Evolutionary conservation across 2,113 vertebrate genomes (phyloP).

Genomic region (Myotis lucifugus): DNA sequence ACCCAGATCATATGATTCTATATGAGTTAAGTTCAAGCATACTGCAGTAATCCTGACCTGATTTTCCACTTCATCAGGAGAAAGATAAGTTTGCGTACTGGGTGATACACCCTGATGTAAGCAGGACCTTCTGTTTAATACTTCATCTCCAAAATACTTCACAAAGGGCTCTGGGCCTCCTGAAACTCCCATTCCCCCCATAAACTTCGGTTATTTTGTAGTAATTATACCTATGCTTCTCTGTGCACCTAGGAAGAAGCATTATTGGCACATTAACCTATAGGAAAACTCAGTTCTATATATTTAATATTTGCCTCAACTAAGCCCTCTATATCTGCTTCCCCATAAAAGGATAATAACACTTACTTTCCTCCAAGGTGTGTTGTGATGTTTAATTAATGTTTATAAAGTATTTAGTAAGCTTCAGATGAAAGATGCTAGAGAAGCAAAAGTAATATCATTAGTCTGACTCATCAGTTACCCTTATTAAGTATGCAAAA

Average conservation of each 20-base stretch:
- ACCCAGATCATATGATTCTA: slow-evolving; percentile 38
- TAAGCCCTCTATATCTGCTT: slow-evolving; percentile 33
- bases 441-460: slow-evolving; percentile 49
- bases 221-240: slow-evolving; percentile 20
- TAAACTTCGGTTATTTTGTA: slow-evolving; percentile 13
- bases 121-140: neutral
- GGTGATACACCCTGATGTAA: neutral
- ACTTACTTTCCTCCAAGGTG: slow-evolving; percentile 49
- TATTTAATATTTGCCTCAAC: slow-evolving; percentile 49
- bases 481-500: slow-evolving; percentile 62
- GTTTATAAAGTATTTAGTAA: slow-evolving; percentile 69
- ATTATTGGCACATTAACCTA: neutral
- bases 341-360: slow-evolving; percentile 59
- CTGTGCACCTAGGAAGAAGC: neutral
- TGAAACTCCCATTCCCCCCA: neutral
- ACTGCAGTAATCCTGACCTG: slow-evolving; percentile 58
- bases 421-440: slow-evolving; percentile 70
- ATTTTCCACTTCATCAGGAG: slow-evolving; percentile 59
- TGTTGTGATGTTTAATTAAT: slow-evolving; percentile 72
- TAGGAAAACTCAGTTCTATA: neutral
- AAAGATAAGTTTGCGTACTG: neutral
- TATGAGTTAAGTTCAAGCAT: slow-evolving; percentile 23
- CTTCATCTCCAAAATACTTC: neutral
- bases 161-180: slow-evolving; percentile 9
- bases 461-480: slow-evolving; percentile 69